Percentiles rank a stretch among this genome's conserved stretches.
These are phyloP conservation scores for Agapostemon virescens DNA, from an alignment of 2,888 invertebrate species.

Conservation along the genomic window DNA sequence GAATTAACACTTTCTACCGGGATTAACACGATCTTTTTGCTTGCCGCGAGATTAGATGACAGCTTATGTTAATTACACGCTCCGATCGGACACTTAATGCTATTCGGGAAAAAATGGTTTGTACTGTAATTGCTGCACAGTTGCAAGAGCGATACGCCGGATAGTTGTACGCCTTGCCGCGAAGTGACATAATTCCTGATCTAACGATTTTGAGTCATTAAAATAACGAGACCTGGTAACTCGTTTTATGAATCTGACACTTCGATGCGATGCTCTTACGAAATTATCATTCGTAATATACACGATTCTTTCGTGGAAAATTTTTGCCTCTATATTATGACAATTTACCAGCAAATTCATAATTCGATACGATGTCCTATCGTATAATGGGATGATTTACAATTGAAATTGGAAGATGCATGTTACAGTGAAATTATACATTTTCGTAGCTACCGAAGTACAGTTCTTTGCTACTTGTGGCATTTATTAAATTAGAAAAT, in stretches of 20 bases:
- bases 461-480: no score
- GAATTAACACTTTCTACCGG: constrained; percentile 1
- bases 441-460: no score
- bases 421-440: no score
- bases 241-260: background rate
- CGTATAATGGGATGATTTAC: no score
- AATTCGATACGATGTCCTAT: no score
- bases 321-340: no score
- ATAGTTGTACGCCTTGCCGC: background rate
- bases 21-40: constrained; percentile 6
- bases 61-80: background rate
- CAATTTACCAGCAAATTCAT: background rate
- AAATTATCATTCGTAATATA: background rate
- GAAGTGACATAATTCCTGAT: background rate
- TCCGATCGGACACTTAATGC: background rate
- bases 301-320: no score
- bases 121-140: background rate
- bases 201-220: background rate
- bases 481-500: no score
- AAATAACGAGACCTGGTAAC: background rate
- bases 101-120: background rate
- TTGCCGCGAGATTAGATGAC: background rate
- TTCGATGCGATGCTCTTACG: background rate
- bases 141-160: background rate
- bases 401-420: background rate